Conservation (phyloP, 1,140 invertebrate genomes). For the Drosophila serrata region DNA sequence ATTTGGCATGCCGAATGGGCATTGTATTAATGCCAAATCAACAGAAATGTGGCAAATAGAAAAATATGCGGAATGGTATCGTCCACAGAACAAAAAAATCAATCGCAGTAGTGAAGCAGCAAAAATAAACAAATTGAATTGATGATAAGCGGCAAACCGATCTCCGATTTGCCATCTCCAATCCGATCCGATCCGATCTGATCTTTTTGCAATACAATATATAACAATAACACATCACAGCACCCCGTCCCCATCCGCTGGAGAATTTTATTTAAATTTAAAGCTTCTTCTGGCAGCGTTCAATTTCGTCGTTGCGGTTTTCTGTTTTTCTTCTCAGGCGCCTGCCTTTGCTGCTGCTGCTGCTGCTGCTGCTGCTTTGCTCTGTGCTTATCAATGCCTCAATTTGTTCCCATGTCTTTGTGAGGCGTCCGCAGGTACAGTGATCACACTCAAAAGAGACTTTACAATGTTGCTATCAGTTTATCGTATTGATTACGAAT, state of each 20-base stretch:
- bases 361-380: background rate
- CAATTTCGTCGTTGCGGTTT: constrained; percentile 56
- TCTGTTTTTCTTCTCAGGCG: constrained; percentile 19
- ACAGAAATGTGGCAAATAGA: constrained; percentile 56
- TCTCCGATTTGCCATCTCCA: constrained; percentile 5
- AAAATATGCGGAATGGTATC: constrained; percentile 45
- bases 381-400: constrained; percentile 54
- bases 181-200: constrained; percentile 1
- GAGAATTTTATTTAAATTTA: constrained; percentile 41
- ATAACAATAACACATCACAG: background rate
- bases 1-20: constrained; percentile 47
- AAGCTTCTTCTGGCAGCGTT: constrained; percentile 35
- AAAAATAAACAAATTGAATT: constrained; percentile 53
- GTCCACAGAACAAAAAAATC: constrained; percentile 11
- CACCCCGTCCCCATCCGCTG: background rate
- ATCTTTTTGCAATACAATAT: constrained; percentile 8
- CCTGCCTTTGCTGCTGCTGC: constrained; percentile 1
- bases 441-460: background rate
- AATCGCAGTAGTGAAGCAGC: constrained; percentile 5
- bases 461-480: too few relatives aligned
- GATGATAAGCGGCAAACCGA: constrained; percentile 53
- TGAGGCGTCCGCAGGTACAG: constrained; percentile 21
- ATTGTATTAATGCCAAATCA: constrained; percentile 72
- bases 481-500: background rate
- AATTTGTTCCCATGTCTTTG: constrained; percentile 28